Percentiles rank a stretch among this genome's conserved stretches.
phyloP scores from a whole-genome alignment of 2,113 vertebrate species.

The Montifringilla adamsi region DNA sequence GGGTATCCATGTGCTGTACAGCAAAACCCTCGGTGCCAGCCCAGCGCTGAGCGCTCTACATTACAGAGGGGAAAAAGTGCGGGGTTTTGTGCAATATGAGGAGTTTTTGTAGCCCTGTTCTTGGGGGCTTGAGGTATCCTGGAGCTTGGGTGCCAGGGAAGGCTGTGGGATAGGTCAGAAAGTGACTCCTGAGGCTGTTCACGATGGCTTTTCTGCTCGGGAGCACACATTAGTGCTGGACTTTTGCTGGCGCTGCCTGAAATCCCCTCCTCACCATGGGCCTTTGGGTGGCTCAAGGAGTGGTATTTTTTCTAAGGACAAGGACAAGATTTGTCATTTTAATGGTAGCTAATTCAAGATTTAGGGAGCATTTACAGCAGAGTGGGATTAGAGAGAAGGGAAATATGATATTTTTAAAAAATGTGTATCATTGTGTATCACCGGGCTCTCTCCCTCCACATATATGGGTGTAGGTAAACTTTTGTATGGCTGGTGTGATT shows the following conservation, averaged over 20 bases:
- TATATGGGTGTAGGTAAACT: not conserved
- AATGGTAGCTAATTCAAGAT: not conserved
- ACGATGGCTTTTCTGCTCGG: rapidly evolving
- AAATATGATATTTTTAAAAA: not conserved
- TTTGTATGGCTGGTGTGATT: not conserved
- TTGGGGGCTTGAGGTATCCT: not conserved
- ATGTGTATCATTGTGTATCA: not conserved
- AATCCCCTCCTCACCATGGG: rapidly evolving
- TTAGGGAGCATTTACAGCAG: not conserved
- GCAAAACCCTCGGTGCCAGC: rapidly evolving
- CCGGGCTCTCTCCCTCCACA: not conserved
- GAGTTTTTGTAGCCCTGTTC: not conserved
- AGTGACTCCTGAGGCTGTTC: not conserved
- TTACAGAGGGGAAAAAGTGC: rapidly evolving
- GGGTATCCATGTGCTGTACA: rapidly evolving
- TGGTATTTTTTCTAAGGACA: not conserved
- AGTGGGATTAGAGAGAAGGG: not conserved
- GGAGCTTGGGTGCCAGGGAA: rapidly evolving
- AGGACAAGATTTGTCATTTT: not conserved
- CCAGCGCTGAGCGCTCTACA: rapidly evolving
- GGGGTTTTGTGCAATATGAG: not conserved
- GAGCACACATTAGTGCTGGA: not conserved
- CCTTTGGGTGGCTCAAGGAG: not conserved
- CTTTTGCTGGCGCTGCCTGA: rapidly evolving
- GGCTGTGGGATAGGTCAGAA: not conserved